Conservation (phyloP, 1,140 invertebrate genomes). For the Eriocheir sinensis region DNA sequence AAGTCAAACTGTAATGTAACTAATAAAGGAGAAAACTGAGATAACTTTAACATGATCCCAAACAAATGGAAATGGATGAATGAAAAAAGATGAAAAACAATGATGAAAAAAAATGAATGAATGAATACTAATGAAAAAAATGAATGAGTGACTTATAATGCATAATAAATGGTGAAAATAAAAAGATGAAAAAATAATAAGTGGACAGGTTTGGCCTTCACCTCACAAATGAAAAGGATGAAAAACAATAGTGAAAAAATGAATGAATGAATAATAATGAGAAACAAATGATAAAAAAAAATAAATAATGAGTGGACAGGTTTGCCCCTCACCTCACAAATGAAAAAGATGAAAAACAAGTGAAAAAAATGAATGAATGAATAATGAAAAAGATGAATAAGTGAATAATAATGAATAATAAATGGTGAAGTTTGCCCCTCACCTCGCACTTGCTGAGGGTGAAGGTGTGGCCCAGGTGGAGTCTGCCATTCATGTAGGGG, state of each 20-base stretch:
- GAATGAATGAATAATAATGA: neutral
- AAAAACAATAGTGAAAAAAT: neutral
- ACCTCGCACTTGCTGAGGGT: slow-evolving; percentile 97
- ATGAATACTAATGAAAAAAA: no score
- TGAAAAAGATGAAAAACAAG: neutral
- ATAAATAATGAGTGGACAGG: neutral
- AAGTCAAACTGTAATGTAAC: no score
- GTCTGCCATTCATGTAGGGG: slow-evolving; percentile 99
- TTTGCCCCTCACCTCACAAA: neutral
- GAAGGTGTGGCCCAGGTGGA: slow-evolving; percentile 99
- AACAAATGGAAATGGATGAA: no score
- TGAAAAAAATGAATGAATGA: no score
- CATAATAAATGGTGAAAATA: neutral
- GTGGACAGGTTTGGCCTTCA: neutral
- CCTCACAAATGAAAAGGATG: neutral
- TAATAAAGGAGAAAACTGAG: no score
- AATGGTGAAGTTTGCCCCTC: slow-evolving; percentile 62
- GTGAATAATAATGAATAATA: neutral
- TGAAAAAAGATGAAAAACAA: neutral
- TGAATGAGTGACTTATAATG: neutral
- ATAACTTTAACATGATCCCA: no score
- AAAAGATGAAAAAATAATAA: neutral
- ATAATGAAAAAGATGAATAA: neutral
- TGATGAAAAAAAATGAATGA: neutral
- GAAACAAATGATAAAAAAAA: neutral